Percentiles rank a stretch among this genome's conserved stretches.
phyloP scores from a whole-genome alignment of 2,888 invertebrate species.

The Rotaria socialis region DNA sequence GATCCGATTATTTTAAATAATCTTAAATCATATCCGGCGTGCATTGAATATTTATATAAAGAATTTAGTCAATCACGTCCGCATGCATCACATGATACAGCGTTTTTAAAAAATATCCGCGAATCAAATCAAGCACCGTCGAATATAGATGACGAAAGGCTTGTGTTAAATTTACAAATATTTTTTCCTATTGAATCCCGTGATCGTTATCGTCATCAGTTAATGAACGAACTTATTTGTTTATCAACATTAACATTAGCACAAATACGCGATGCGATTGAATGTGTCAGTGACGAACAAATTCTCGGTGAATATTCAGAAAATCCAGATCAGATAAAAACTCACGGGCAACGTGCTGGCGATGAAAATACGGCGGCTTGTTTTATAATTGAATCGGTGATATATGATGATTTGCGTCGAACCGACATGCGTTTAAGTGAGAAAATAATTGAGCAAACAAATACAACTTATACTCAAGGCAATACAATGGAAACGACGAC shows the following conservation, averaged over 20 bases:
- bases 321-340: neutral
- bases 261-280: neutral
- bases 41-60: conserved; percentile 17
- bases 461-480: conserved; percentile 45
- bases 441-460: conserved; percentile 4
- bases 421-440: conserved; percentile 37
- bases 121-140: neutral
- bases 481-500: conserved; percentile 52
- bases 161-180: conserved; percentile 19
- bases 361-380: conserved; percentile 35
- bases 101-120: conserved; percentile 31
- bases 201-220: conserved; percentile 15
- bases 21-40: conserved; percentile 17
- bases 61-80: conserved; percentile 36
- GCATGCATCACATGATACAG: conserved; percentile 31
- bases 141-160: neutral
- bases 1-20: neutral
- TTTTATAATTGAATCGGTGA: conserved; percentile 46
- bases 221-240: conserved; percentile 35
- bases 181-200: conserved; percentile 25
- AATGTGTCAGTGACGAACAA: conserved; percentile 37
- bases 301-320: conserved; percentile 21
- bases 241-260: conserved; percentile 32
- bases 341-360: neutral
- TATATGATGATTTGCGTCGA: conserved; percentile 44